Evolutionary conservation across 2,888 invertebrate species (phyloP).

Genomic region (Apotomis betuletana): DNA sequence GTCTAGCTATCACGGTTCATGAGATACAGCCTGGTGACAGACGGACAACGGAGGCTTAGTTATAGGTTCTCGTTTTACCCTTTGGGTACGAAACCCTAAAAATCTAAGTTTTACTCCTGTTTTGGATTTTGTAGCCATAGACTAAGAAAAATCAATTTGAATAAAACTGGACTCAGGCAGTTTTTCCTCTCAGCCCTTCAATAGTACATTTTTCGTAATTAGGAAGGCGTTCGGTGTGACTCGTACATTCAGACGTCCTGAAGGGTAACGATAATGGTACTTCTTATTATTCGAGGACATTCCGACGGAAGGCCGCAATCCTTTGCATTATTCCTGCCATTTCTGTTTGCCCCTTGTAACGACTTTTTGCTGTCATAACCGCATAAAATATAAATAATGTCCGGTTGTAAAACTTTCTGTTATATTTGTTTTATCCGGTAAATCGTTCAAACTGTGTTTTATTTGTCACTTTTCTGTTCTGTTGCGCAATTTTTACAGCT

Average conservation of each 20-base stretch:
- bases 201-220: background rate
- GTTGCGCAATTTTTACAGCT: background rate
- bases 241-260: constrained; percentile 41
- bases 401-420: constrained; percentile 14
- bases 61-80: too few species aligned
- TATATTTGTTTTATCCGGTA: constrained; percentile 8
- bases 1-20: too few species aligned
- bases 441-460: background rate
- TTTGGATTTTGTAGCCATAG: too few species aligned
- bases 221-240: constrained; percentile 46
- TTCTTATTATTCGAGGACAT: constrained; percentile 58
- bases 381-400: constrained; percentile 15
- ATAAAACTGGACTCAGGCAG: too few species aligned
- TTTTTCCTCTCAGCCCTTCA: too few species aligned
- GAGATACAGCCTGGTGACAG: too few species aligned
- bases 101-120: too few species aligned
- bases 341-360: constrained; percentile 22
- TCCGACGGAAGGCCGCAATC: constrained; percentile 42
- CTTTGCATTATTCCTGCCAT: constrained; percentile 42
- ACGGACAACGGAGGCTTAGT: too few species aligned
- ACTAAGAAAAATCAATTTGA: too few species aligned
- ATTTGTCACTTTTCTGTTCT: background rate
- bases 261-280: constrained; percentile 53
- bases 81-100: too few species aligned
- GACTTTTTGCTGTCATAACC: constrained; percentile 18